Percentiles rank a stretch among this genome's conserved stretches.
phyloP scores from a whole-genome alignment of 2,797 vertebrate genomes.

The Scyliorhinus canicula region DNA sequence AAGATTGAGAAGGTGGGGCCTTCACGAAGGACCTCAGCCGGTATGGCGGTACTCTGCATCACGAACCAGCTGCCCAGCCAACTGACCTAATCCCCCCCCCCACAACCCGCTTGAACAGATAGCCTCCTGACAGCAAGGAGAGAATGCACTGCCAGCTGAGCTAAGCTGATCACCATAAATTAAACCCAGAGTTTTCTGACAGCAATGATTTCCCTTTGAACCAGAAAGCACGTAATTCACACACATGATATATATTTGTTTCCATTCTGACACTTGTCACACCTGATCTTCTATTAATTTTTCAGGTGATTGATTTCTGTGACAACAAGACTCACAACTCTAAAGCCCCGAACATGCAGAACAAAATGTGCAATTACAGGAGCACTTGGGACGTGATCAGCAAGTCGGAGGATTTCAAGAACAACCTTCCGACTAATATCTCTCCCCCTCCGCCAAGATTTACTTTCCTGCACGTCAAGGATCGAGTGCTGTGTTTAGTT shows the following conservation, averaged over 20 bases:
- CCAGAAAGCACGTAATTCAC: neutral
- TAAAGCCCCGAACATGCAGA: conserved; percentile 58
- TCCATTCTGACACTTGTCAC: neutral
- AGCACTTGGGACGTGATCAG: conserved; percentile 55
- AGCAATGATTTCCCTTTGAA: neutral
- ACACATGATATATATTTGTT: neutral
- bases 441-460: conserved; percentile 47
- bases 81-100: no score
- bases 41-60: no score
- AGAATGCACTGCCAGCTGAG: neutral
- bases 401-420: conserved; percentile 49
- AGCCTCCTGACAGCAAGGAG: neutral
- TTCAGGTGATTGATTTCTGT: conserved; percentile 58
- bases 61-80: no score
- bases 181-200: neutral
- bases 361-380: conserved; percentile 53
- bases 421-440: conserved; percentile 41
- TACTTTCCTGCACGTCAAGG: conserved; percentile 48
- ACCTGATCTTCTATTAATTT: neutral
- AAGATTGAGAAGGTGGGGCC: no score
- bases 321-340: conserved; percentile 52
- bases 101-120: no score
- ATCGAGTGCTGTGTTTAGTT: conserved; percentile 55
- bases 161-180: neutral
- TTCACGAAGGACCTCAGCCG: no score